Base-by-base conservation (phyloP, 2,797 vertebrate species). In the Chromis chromis region DNA sequence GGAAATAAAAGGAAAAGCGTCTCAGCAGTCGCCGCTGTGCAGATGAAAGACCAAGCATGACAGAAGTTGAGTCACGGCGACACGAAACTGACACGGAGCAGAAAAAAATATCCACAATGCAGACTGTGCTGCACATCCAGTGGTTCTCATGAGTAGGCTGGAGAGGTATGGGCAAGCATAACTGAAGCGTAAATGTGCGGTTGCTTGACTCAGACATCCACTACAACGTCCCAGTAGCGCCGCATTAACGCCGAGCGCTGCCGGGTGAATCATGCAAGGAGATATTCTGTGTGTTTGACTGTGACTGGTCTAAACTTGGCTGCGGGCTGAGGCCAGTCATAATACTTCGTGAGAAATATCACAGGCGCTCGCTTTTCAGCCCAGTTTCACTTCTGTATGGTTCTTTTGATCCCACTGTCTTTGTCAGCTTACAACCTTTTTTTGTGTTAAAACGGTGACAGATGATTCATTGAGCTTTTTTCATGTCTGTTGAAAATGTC, bases 1-100 rank as follows among this genome's bases (percentile, higher is more conserved):
- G 82, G 89, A 92, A 92, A 86, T 85, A 82, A 86, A 86, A 82
- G 74, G 66, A 72, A 82, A 62, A 70, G 72, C 61, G 52, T 83
- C 79, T 70, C 65, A 60, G 68, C 74, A 74, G 78, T 55, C 59
- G 39, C 59, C 36, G n/a, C 67, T 65, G 65, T 4, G 4, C 55
- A 80, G 78, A 83, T 78, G 81, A 90, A 82, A 88, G 67, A 67
- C 52, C 36, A 0, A 74, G 48, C 27, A 33, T 52, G 59, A 79
- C 68, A 74, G 36, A 53, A 56, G 79, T 57, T 90, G 87, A 91
- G 78, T 91, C 87, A 90, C 11, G 33, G 50, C 28, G 24, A 42
- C 31, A 52, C 17, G 72, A 86, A 89, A 88, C 62, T 36, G 70
- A 87, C 76, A 79, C 40, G 39, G 28, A 83, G 58, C 65, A 67